A percentile compares a stretch with the other conserved stretches of the same genome.
Evolutionary conservation across 2,888 invertebrate genomes (phyloP).

Genomic region (Hydrotaea diabolus): DNA sequence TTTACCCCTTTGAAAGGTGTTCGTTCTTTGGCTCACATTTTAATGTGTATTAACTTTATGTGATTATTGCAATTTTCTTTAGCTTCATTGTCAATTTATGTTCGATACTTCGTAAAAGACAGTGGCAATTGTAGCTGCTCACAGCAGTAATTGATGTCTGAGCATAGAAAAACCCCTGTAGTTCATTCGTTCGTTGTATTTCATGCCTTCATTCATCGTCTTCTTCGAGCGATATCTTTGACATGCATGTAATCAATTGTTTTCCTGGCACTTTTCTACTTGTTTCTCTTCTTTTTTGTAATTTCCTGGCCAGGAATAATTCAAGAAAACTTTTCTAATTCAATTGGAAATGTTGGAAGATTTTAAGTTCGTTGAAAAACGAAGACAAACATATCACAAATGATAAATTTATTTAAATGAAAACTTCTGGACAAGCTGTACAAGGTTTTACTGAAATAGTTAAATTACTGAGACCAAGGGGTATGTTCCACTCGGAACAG

Average conservation of each 20-base stretch:
- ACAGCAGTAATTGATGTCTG: constrained; percentile 27
- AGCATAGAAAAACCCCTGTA: neutral
- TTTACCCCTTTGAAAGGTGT: constrained; percentile 26
- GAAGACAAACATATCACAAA: no score
- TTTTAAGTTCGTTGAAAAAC: neutral
- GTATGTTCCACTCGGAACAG: no score
- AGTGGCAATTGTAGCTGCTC: constrained; percentile 12
- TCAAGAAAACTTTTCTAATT: neutral
- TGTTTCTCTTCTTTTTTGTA: neutral
- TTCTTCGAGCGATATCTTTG: constrained; percentile 25
- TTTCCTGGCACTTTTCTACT: constrained; percentile 16
- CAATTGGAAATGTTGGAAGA: neutral
- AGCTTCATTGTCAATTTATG: constrained; percentile 34
- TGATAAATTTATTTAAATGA: no score
- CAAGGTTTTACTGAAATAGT: no score
- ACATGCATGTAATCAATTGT: constrained; percentile 29
- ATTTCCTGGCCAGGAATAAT: constrained; percentile 1
- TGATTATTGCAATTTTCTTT: constrained; percentile 29
- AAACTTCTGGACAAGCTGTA: no score
- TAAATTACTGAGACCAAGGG: no score
- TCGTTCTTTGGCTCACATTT: constrained; percentile 21
- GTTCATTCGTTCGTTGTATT: neutral
- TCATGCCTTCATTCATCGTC: neutral
- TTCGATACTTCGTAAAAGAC: constrained; percentile 38
- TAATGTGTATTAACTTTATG: constrained; percentile 31